These are phyloP conservation scores for Bucorvus abyssinicus DNA, from an alignment of 2,797 vertebrate genomes.

Conservation along the genomic window DNA sequence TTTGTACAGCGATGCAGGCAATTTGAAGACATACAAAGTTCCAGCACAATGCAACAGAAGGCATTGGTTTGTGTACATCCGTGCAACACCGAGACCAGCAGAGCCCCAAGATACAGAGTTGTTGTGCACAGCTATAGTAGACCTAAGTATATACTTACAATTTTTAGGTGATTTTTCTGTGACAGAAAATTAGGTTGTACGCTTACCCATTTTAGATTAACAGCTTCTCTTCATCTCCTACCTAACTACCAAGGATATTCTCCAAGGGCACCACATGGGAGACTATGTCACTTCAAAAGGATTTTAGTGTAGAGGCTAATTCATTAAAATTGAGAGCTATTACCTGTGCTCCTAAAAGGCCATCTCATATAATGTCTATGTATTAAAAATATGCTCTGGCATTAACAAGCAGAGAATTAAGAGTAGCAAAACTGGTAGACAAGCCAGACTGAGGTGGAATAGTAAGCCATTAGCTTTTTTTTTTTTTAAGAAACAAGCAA, in stretches of 20 bases:
- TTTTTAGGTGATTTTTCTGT: not conserved
- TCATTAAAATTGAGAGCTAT: not conserved
- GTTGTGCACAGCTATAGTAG: not conserved
- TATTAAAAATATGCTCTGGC: not conserved
- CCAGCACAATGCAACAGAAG: not conserved
- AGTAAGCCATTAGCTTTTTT: not conserved
- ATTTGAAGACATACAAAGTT: not conserved
- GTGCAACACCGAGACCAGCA: not conserved
- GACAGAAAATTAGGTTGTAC: not conserved
- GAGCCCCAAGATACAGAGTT: not conserved
- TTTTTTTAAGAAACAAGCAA: not conserved
- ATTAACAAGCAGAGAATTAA: not conserved
- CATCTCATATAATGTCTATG: not conserved
- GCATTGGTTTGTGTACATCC: not conserved
- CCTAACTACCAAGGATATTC: not conserved
- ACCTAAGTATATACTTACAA: not conserved
- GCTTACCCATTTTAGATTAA: not conserved
- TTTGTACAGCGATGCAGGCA: not conserved
- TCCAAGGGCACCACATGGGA: not conserved
- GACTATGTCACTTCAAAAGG: not conserved
- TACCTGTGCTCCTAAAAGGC: not conserved
- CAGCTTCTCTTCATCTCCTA: not conserved
- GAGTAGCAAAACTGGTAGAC: not conserved
- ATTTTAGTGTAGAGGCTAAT: not conserved
- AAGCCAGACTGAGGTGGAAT: not conserved